These are phyloP conservation scores for Enteromius paludinosus DNA, from an alignment of 2,797 vertebrate species.

Conservation along the genomic window DNA sequence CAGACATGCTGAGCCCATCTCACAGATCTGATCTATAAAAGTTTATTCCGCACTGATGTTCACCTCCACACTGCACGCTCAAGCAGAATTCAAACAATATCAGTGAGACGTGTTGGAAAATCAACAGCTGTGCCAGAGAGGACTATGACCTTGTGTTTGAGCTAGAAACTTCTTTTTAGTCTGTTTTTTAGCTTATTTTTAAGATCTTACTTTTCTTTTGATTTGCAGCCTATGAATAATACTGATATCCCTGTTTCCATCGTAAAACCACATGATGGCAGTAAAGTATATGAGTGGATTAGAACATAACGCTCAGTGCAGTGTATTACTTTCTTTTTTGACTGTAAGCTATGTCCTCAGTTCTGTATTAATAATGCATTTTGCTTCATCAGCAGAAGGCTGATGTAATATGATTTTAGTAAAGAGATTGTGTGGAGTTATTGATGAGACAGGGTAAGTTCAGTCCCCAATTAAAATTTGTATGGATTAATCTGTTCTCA, in stretches of 20 bases:
- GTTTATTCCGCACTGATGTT: slow-evolving; percentile 47
- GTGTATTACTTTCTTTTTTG: background rate
- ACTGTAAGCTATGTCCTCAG: background rate
- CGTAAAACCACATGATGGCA: slow-evolving; percentile 73
- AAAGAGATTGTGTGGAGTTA: background rate
- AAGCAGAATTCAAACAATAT: slow-evolving; percentile 36
- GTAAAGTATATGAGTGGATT: slow-evolving; percentile 41
- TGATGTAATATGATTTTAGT: background rate
- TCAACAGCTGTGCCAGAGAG: slow-evolving; percentile 30
- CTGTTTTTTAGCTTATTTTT: too few relatives aligned
- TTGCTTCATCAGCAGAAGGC: background rate
- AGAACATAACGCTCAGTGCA: background rate
- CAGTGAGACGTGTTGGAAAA: slow-evolving; percentile 16
- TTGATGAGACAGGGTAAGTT: background rate
- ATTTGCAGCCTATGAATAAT: background rate
- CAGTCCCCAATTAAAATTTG: background rate
- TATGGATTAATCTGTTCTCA: background rate
- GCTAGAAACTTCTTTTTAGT: slow-evolving; percentile 5
- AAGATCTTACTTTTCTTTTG: too few relatives aligned
- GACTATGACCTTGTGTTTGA: slow-evolving; percentile 18
- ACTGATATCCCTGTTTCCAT: slow-evolving; percentile 34
- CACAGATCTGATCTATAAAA: slow-evolving; percentile 54
- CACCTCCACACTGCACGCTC: slow-evolving; percentile 20
- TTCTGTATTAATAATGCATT: background rate
- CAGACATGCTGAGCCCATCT: slow-evolving; percentile 57